These are phyloP conservation scores for Cyrtonyx montezumae DNA, from an alignment of 2,113 vertebrate genomes.

Conservation along the genomic window DNA sequence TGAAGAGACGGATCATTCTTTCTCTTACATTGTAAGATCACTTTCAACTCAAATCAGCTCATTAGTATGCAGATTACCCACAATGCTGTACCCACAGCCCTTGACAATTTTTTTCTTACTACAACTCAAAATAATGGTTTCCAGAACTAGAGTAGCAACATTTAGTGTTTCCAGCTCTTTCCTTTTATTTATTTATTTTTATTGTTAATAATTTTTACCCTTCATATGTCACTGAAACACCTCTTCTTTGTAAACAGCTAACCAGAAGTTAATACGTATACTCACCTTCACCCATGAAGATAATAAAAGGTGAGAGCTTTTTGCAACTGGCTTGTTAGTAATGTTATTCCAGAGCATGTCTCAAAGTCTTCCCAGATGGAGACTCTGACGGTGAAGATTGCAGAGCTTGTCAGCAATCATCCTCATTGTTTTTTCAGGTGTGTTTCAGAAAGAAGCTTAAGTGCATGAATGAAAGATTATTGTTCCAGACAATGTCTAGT, in stretches of 20 bases:
- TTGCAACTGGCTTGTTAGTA: neutral
- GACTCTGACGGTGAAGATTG: neutral
- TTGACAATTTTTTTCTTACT: neutral
- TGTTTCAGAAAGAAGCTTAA: neutral
- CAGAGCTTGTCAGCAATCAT: neutral
- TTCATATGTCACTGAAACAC: neutral
- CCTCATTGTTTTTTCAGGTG: neutral
- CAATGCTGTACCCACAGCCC: neutral
- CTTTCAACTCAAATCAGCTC: neutral
- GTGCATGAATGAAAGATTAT: neutral
- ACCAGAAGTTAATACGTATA: accelerated
- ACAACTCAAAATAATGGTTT: neutral
- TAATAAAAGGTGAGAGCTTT: neutral
- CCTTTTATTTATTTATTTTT: neutral
- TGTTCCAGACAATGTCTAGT: neutral
- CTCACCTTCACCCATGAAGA: neutral
- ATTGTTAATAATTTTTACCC: too few relatives aligned
- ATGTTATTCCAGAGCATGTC: neutral
- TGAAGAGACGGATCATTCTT: neutral
- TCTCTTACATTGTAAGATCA: neutral
- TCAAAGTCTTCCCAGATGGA: neutral
- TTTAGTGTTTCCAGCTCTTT: neutral
- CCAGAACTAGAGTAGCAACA: neutral
- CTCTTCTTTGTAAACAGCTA: neutral
- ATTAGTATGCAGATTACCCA: neutral